phyloP scores from a whole-genome alignment of 2,113 vertebrate genomes.

The Prionailurus bengalensis region DNA sequence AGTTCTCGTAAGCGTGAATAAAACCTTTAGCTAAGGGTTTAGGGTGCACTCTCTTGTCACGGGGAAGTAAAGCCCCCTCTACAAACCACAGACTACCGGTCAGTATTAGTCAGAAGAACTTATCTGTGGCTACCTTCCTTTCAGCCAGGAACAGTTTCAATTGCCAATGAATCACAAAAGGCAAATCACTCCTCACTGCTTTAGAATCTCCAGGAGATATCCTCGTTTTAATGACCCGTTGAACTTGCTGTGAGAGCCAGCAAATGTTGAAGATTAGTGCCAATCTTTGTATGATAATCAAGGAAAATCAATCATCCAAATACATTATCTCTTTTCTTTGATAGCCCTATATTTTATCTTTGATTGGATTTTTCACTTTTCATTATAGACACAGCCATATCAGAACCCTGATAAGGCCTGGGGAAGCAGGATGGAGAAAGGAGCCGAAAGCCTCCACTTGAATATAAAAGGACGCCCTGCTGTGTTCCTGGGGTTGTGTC shows the following conservation, averaged over 20 bases:
- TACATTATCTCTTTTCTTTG: neutral
- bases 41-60: too few relatives aligned
- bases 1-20: neutral
- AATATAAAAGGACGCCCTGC: rapidly evolving
- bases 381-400: neutral
- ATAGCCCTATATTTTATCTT: neutral
- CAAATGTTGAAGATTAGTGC: neutral
- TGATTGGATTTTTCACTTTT: neutral
- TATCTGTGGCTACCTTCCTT: neutral
- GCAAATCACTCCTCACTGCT: neutral
- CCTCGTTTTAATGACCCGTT: neutral
- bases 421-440: neutral
- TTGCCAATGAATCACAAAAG: conserved; percentile 10
- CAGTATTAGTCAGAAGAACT: neutral
- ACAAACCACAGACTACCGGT: neutral
- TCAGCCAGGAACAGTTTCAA: neutral
- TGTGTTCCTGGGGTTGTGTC: neutral
- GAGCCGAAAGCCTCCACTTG: neutral
- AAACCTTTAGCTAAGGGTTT: neutral
- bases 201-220: neutral
- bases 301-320: neutral
- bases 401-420: neutral
- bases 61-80: neutral
- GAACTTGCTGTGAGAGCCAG: neutral
- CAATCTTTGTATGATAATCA: neutral